Evolutionary conservation across 2,888 invertebrate genomes (phyloP).

Genomic region (Dermolepida albohirtum): DNA sequence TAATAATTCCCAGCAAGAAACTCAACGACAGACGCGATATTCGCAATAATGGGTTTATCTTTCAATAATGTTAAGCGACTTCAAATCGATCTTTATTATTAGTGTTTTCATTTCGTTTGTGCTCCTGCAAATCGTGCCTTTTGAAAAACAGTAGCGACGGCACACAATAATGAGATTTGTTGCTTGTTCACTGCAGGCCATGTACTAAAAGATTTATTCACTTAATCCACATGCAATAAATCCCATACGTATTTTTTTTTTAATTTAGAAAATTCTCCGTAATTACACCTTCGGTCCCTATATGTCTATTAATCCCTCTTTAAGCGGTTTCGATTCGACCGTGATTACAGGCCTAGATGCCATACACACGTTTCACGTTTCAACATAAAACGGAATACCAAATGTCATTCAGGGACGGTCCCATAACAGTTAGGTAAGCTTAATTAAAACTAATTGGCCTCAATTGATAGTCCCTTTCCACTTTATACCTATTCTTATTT

Average conservation of each 20-base stretch:
- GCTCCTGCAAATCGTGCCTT: no score
- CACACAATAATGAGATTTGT: constrained; percentile 23
- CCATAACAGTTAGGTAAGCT: constrained; percentile 15
- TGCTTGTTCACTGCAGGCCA: constrained; percentile 1
- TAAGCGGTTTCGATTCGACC: constrained; percentile 26
- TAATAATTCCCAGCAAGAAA: no score
- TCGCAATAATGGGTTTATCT: no score
- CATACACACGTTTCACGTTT: constrained; percentile 20
- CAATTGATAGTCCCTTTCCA: constrained; percentile 22
- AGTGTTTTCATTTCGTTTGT: no score
- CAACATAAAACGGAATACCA: constrained; percentile 34
- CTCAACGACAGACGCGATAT: no score
- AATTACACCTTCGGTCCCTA: constrained; percentile 25
- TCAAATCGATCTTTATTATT: no score
- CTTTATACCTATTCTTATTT: constrained; percentile 7
- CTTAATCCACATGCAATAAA: constrained; percentile 33
- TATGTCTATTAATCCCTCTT: constrained; percentile 36
- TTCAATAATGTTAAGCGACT: no score
- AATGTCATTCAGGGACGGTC: constrained; percentile 15
- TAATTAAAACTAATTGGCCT: constrained; percentile 35
- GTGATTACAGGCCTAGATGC: constrained; percentile 26
- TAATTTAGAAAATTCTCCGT: constrained; percentile 24
- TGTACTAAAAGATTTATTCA: constrained; percentile 32
- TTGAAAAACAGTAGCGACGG: neutral
- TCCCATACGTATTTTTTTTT: constrained; percentile 33